These are phyloP conservation scores for Drosophila pandora DNA, from an alignment of 1,140 invertebrate genomes.

Conservation along the genomic window DNA sequence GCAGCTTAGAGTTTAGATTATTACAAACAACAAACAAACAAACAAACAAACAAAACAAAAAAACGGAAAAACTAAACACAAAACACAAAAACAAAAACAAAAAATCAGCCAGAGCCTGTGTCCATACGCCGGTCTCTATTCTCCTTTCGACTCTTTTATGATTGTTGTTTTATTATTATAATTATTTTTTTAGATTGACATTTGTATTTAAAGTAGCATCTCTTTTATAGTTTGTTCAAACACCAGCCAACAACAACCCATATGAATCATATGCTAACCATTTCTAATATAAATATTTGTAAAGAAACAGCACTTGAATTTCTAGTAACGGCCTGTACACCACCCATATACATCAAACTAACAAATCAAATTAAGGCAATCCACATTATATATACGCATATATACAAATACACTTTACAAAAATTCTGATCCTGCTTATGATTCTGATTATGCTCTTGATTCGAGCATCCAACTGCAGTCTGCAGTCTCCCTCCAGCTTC, in stretches of 20 bases:
- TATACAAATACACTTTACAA: constrained; percentile 41
- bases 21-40: constrained; percentile 4
- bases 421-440: constrained; percentile 7
- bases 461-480: background rate
- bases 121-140: background rate
- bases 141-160: constrained; percentile 38
- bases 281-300: constrained; percentile 2
- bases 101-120: background rate
- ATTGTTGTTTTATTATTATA: constrained; percentile 39
- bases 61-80: background rate
- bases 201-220: constrained; percentile 31
- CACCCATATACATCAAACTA: constrained; percentile 7
- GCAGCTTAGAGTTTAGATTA: constrained; percentile 49
- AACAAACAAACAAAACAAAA: constrained; percentile 1
- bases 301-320: constrained; percentile 18
- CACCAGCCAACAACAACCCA: constrained; percentile 5
- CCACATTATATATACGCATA: constrained; percentile 46
- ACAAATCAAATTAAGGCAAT: constrained; percentile 23
- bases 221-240: constrained; percentile 19
- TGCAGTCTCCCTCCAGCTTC: background rate
- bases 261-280: constrained; percentile 20
- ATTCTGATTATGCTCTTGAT: background rate
- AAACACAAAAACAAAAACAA: background rate
- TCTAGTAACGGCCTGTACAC: constrained; percentile 28
- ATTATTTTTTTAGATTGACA: constrained; percentile 45